These are phyloP conservation scores for Scaptomyza montana DNA, from an alignment of 1,140 invertebrate species.

Conservation along the genomic window DNA sequence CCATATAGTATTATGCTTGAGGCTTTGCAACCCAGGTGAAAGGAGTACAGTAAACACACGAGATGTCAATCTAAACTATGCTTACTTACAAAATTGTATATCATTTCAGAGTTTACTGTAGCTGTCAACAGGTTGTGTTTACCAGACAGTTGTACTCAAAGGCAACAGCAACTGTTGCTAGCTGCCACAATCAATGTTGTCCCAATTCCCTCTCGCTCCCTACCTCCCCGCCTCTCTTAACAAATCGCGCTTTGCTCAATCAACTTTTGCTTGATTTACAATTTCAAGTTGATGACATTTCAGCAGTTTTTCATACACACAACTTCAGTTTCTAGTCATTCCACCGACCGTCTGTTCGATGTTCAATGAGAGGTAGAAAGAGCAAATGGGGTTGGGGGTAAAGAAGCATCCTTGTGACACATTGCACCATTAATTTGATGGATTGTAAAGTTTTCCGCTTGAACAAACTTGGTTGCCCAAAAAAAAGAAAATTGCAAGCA, in stretches of 20 bases:
- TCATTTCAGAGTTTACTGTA: too few species aligned
- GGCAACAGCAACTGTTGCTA: conserved; percentile 8
- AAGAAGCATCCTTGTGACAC: conserved; percentile 63
- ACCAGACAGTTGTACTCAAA: too few species aligned
- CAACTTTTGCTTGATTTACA: conserved; percentile 76
- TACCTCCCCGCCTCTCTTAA: neutral
- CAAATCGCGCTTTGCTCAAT: conserved; percentile 65
- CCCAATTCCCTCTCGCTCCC: conserved; percentile 8
- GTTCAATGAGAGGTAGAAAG: conserved; percentile 10
- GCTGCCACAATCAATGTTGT: conserved; percentile 16
- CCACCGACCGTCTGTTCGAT: conserved; percentile 36
- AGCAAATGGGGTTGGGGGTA: neutral
- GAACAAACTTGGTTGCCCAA: conserved; percentile 52
- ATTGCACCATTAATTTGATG: conserved; percentile 83
- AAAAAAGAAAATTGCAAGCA: conserved; percentile 61
- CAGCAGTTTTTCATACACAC: conserved; percentile 9
- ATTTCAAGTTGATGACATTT: conserved; percentile 76
- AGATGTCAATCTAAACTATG: too few species aligned
- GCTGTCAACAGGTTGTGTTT: neutral
- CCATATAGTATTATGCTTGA: neutral
- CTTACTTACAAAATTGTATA: too few species aligned
- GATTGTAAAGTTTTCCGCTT: conserved; percentile 81
- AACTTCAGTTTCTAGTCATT: conserved; percentile 1
- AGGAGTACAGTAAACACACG: conserved; percentile 7
- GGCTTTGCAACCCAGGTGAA: conserved; percentile 17